A percentile compares a stretch with the other conserved stretches of the same genome.
These are phyloP conservation scores for Andrena flavipes DNA, from an alignment of 2,888 invertebrate genomes.

Conservation along the genomic window DNA sequence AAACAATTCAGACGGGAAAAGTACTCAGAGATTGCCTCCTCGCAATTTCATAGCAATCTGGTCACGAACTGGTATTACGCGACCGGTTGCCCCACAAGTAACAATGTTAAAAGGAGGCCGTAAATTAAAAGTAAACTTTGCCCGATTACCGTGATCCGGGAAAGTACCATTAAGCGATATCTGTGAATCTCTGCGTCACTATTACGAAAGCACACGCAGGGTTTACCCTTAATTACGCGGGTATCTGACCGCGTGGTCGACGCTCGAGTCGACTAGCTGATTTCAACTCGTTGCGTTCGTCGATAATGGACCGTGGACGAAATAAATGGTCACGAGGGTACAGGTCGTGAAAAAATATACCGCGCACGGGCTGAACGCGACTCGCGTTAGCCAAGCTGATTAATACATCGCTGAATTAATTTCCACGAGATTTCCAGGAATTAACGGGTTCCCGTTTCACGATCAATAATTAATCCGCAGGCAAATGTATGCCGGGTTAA, in stretches of 20 bases:
- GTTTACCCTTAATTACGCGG: conserved; percentile 11
- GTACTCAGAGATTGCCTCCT: not conserved
- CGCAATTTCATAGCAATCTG: not conserved
- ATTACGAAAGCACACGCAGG: conserved; percentile 10
- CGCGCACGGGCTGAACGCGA: too few relatives aligned
- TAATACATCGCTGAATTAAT: conserved; percentile 28
- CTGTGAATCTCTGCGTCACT: conserved; percentile 5
- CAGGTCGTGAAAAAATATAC: conserved; percentile 29
- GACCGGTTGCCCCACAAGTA: not conserved
- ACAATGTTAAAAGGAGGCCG: not conserved
- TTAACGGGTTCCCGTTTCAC: not conserved
- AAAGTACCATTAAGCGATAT: not conserved
- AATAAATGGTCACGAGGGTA: conserved; percentile 7
- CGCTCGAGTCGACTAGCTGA: not conserved
- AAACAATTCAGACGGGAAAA: not conserved
- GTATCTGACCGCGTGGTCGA: not conserved
- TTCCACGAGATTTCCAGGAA: conserved; percentile 20
- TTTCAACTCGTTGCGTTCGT: not conserved
- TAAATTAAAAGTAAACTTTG: conserved; percentile 12
- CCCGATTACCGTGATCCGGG: conserved; percentile 19
- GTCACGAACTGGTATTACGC: not conserved
- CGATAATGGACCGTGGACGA: conserved; percentile 27
- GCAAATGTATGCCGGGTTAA: not conserved
- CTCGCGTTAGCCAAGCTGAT: conserved; percentile 14
- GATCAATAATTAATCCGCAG: conserved; percentile 19